These are phyloP conservation scores for Pachyramphus minor DNA, from an alignment of 2,113 vertebrate species.

Conservation along the genomic window DNA sequence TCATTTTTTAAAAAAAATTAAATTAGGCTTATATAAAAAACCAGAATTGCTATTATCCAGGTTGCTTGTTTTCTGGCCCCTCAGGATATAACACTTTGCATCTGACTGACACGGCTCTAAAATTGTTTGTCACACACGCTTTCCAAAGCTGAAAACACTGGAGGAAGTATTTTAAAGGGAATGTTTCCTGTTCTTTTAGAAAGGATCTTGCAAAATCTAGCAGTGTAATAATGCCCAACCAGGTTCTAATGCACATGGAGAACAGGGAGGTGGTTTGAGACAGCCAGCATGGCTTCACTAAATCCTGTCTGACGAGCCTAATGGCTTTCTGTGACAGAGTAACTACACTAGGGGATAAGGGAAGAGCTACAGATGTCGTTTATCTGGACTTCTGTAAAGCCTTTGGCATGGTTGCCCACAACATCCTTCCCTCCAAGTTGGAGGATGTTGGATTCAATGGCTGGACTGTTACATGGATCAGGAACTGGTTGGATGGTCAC, in stretches of 20 bases:
- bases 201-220: background rate
- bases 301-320: background rate
- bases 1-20: background rate
- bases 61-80: background rate
- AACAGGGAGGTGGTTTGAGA: background rate
- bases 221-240: background rate
- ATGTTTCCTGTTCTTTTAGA: background rate
- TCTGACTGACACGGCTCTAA: background rate
- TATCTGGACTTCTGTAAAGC: background rate
- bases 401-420: background rate
- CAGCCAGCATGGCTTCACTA: background rate
- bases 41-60: background rate
- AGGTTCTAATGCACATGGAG: background rate
- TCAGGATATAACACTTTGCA: background rate
- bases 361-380: background rate
- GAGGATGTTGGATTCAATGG: background rate
- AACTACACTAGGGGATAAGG: background rate
- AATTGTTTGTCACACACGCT: background rate
- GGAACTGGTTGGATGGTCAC: background rate
- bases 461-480: background rate
- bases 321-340: background rate
- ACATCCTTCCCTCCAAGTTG: background rate
- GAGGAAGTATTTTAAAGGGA: background rate
- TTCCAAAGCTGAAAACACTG: background rate
- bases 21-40: background rate